Percentiles rank a stretch among this genome's conserved stretches.
Conservation (phyloP, 2,888 invertebrate genomes). For the Malthinus flaveolus region DNA sequence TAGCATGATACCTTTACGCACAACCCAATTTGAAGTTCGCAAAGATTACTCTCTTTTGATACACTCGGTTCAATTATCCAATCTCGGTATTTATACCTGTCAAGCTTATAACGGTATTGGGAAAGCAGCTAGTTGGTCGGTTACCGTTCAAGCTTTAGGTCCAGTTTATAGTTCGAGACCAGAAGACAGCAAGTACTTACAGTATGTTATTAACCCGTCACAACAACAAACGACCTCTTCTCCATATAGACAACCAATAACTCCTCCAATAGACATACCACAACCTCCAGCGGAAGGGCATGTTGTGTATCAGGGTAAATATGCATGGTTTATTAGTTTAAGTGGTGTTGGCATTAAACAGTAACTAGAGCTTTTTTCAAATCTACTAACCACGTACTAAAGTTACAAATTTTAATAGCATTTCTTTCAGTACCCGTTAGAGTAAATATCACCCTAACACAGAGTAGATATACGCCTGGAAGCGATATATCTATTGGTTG, state of each 20-base stretch:
- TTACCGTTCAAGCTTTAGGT: slow-evolving; percentile 72
- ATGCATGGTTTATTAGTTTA: slow-evolving; percentile 10
- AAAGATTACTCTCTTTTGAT: slow-evolving; percentile 77
- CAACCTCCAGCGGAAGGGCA: slow-evolving; percentile 14
- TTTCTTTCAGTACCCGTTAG: slow-evolving; percentile 63
- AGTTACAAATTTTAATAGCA: not conserved
- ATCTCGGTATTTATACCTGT: slow-evolving; percentile 85
- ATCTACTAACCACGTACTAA: too few relatives aligned
- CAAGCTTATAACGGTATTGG: slow-evolving; percentile 81
- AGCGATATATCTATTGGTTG: slow-evolving; percentile 73
- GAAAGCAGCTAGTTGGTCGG: slow-evolving; percentile 76
- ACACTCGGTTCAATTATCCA: slow-evolving; percentile 67
- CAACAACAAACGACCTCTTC: slow-evolving; percentile 45
- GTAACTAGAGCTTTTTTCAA: not conserved
- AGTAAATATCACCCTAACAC: slow-evolving; percentile 64
- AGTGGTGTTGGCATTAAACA: not conserved
- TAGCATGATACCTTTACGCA: slow-evolving; percentile 72
- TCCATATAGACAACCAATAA: slow-evolving; percentile 32
- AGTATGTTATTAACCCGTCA: slow-evolving; percentile 63
- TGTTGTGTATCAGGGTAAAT: slow-evolving; percentile 22
- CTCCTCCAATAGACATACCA: slow-evolving; percentile 11
- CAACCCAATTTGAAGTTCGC: slow-evolving; percentile 70
- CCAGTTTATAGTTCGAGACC: slow-evolving; percentile 64
- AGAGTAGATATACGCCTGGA: slow-evolving; percentile 65
- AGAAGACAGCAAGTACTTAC: slow-evolving; percentile 62